phyloP scores from a whole-genome alignment of 92 coral and sea anemone species.

The Plumapathes pennacea region DNA sequence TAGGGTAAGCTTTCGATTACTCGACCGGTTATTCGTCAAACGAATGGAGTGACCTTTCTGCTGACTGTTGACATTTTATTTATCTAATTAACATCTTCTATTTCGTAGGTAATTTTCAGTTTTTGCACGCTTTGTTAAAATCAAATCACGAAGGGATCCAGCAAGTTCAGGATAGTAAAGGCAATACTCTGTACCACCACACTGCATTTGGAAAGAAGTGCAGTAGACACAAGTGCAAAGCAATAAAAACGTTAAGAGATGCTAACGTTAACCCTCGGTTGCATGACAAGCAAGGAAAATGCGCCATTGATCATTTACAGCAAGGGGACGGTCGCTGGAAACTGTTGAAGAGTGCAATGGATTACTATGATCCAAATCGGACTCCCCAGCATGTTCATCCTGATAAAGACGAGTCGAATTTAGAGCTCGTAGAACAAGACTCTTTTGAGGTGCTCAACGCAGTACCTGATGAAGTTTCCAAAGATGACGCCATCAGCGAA shows the following conservation, averaged over 20 bases:
- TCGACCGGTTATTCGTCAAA: too few relatives aligned
- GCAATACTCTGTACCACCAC: conserved; percentile 51
- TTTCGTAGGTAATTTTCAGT: conserved; percentile 38
- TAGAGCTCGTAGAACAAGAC: too few relatives aligned
- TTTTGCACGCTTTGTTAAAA: conserved; percentile 33
- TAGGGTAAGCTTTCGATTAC: too few relatives aligned
- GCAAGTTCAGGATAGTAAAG: conserved; percentile 37
- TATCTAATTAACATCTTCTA: too few relatives aligned
- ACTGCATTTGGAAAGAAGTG: conserved; percentile 32
- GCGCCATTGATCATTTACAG: conserved; percentile 19
- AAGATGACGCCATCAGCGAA: too few relatives aligned
- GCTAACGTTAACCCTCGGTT: conserved; percentile 56
- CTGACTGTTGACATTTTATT: too few relatives aligned
- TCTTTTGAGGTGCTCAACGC: too few relatives aligned
- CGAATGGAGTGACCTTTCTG: too few relatives aligned
- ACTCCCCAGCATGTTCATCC: too few relatives aligned
- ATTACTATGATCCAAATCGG: conserved; percentile 30
- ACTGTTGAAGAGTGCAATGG: conserved; percentile 31
- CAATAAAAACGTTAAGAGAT: conserved; percentile 40
- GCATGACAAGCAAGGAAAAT: conserved; percentile 20
- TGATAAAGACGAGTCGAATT: too few relatives aligned
- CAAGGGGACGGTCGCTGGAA: conserved; percentile 53
- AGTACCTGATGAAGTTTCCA: too few relatives aligned
- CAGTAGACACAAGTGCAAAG: conserved; percentile 22
- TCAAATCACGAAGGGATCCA: conserved; percentile 27